These are phyloP conservation scores for Euclidia mi DNA, from an alignment of 2,888 invertebrate genomes.

Conservation along the genomic window DNA sequence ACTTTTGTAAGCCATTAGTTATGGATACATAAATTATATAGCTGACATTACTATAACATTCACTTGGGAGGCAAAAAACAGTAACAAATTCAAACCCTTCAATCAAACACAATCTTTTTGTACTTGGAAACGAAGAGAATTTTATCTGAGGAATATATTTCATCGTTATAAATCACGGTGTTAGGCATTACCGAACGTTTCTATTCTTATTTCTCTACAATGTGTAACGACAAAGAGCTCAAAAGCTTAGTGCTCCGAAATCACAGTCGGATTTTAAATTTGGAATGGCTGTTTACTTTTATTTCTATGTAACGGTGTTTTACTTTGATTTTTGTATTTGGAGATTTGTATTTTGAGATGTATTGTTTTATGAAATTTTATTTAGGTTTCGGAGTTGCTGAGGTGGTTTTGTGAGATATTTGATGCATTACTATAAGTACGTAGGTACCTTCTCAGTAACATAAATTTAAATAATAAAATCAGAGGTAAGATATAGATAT, in stretches of 20 bases:
- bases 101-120: conserved; percentile 42
- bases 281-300: conserved; percentile 12
- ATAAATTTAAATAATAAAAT: no score
- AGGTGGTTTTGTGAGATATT: no score
- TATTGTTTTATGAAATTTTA: background rate
- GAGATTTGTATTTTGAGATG: background rate
- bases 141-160: conserved; percentile 64
- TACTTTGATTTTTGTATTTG: background rate
- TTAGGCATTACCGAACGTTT: conserved; percentile 44
- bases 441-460: no score
- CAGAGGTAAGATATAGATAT: no score
- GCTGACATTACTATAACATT: no score
- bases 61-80: no score
- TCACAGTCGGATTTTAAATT: conserved; percentile 22
- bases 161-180: conserved; percentile 62
- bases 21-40: no score
- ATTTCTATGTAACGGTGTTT: background rate
- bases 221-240: conserved; percentile 41
- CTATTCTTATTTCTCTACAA: conserved; percentile 52
- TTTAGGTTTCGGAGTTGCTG: no score
- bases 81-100: conserved; percentile 17
- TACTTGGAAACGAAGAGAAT: conserved; percentile 42
- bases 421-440: no score
- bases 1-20: no score
- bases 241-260: conserved; percentile 29